phyloP scores from a whole-genome alignment of 2,113 vertebrate genomes.

The Coptodon rendalli region DNA sequence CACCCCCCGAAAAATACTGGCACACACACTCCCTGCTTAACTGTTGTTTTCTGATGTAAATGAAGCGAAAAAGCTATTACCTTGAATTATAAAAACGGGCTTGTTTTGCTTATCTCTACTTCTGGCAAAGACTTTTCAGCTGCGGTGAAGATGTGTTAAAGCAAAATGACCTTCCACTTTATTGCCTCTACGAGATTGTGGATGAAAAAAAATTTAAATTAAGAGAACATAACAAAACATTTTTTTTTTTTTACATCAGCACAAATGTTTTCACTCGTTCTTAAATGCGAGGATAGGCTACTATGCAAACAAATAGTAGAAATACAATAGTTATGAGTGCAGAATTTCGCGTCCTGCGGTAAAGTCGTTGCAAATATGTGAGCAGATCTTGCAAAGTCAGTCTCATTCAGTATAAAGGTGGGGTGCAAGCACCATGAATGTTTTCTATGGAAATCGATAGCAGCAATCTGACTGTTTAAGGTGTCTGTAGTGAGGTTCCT shows the following conservation, averaged over 20 bases:
- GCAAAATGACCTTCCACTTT: constrained; percentile 1
- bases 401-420: not conserved
- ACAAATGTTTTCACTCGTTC: not conserved
- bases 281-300: not conserved
- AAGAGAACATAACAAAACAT: not conserved
- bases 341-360: not conserved
- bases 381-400: not conserved
- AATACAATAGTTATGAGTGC: not conserved
- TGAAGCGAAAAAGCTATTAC: constrained; percentile 44
- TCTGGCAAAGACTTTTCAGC: not conserved
- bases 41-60: constrained; percentile 26
- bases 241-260: not conserved
- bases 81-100: constrained; percentile 38
- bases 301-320: not conserved
- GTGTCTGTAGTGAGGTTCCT: constrained; percentile 8
- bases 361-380: not conserved
- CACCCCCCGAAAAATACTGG: not conserved
- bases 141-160: not conserved
- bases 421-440: not conserved
- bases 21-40: not conserved
- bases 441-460: not conserved
- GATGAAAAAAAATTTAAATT: not conserved
- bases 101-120: constrained; percentile 30
- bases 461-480: not conserved
- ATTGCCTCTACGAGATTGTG: not conserved